Evolutionary conservation across 2,888 invertebrate genomes (phyloP), one percentile per base, ranked within the genome.

Genomic region (Seira ritae): DNA sequence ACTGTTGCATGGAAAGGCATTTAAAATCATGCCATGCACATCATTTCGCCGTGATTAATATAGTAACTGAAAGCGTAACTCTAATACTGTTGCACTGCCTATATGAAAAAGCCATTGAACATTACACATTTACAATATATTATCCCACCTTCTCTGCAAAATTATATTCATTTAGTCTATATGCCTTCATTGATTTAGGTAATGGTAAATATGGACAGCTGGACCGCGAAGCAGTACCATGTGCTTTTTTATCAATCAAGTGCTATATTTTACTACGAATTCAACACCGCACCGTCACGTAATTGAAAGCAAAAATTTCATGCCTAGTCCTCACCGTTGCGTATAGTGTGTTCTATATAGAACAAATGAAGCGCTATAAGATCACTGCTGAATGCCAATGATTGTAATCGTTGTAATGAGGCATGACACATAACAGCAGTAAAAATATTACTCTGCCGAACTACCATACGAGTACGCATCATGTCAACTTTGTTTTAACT

Each of bases 401-500:
- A n/a, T n/a, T n/a, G n/a, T n/a, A 42, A 50, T 50, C 6, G 3
- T 50, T 15, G 50, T 50, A 50, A n/a, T 50, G 62, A 20, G 62
- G 12, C n/a, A 62, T 62, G 20, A n/a, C 62, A 20, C 62, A 22
- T 20, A 62, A n/a, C 20, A 8, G 62, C n/a, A 20, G 62, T 62
- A 62, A 62, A 62, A 62, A 2, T 20, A 50, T n/a, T n/a, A 42
- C 42, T 8, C 42, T 42, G 42, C n/a, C 42, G 42, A 42, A 42
- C 42, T 12, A 42, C 2, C n/a, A 12, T 62, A 62, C 62, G 3
- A 62, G 62, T 20, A 62, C 62, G 2, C 62, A 62, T 62, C 8
- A 20, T 62, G 62, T 62, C 62, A 62, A 22, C 62, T 20, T 62
- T 62, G 62, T 20, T 22, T 62, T 62, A 62, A 62, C 62, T 62